Evolutionary conservation across 2,888 invertebrate species (phyloP), one percentile per base, ranked within the genome.

Genomic region (Orchesella flavescens): DNA sequence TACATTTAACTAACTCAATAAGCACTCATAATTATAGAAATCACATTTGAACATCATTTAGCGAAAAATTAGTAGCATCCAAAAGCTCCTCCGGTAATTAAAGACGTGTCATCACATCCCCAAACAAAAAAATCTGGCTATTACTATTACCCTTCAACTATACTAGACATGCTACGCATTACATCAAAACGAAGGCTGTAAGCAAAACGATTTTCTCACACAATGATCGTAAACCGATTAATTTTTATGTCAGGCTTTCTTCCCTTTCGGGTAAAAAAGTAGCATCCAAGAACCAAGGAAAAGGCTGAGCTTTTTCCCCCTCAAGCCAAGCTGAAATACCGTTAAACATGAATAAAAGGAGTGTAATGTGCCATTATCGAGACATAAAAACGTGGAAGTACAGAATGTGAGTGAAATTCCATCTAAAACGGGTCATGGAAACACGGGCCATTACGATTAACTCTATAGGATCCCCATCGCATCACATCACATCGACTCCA

Each of bases 391-490:
- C 43, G 57, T 34, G 72, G 59, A 68, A 7, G 24, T 0, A 24
- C 19, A 74, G 23, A 49, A 24, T 19, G 5, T n/a, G 3, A 53
- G 53, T 71, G 21, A 71, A 71, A 71, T 43, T 55, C 1, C 44
- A 68, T 15, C 65, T 21, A 13, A 46, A 76, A 72, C 21, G 61
- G 46, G 57, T 72, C 82, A 78, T 76, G 76, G 74, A 79, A 74
- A 79, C 49, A 76, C 74, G 80, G 80, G 66, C 80, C 80, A 81
- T 81, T 74, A 81, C 73, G 80, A 81, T 81, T 74, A 72, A 55
- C 23, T 55, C 68, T 34, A 34, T 34, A 34, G 34, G 34, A 34
- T 34, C 34, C 34, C 12, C 24, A 24, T 53, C 65, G 59, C 57
- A 34, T 34, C 7, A 34, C 34, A n/a, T n/a, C n/a, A n/a, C n/a